Base-by-base conservation (phyloP, 2,113 vertebrate species). In the Cacatua alba region DNA sequence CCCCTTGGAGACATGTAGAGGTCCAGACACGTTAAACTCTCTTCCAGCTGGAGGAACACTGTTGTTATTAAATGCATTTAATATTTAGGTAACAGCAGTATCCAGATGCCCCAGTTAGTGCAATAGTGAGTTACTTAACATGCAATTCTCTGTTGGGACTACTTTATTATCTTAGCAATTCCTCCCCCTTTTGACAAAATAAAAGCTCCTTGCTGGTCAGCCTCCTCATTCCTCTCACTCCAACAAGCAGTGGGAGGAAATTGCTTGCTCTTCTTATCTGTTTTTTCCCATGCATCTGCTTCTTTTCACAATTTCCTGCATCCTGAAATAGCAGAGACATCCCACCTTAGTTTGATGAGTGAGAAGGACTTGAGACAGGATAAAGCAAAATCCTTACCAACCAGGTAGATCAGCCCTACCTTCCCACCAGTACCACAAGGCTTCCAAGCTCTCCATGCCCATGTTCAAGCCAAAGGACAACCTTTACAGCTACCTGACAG, bases 211-310 rank as follows among this genome's bases (percentile, higher is more conserved):
- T 4, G 1, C 46, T 44, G 74, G 74, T 75, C 92, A 92, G 44
- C 85, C 65, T 90, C 90, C 77, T 82, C 74, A 18, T 41, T 82
- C 55, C 51, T 67, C 60, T 74, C 78, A 57, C 65, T 57, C 78
- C 85, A 65, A 48, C 37, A 39, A 41, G 72, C 26, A 21, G 69
- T 92, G 82, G 88, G 85, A 94, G 74, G 85, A 84, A 90, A 75
- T n/a, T 35, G 37, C 90, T 53, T 63, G 60, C 55, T 87, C 85
- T 87, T 49, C 46, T 63, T 60, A 2, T 23, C 44, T 39, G 33
- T 21, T 77, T 92, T 53, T 46, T 33, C 31, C 46, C 16, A 1
- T 26, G 24, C 37, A 76, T 71, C 90, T 90, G 71, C 63, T 86
- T 52, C 80, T 51, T 60, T 88, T 65, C 80, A 72, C 76, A 60